A percentile compares a stretch with the other conserved stretches of the same genome.
These are phyloP conservation scores for Poeciliopsis turneri DNA, from an alignment of 2,797 vertebrate genomes.

Conservation along the genomic window DNA sequence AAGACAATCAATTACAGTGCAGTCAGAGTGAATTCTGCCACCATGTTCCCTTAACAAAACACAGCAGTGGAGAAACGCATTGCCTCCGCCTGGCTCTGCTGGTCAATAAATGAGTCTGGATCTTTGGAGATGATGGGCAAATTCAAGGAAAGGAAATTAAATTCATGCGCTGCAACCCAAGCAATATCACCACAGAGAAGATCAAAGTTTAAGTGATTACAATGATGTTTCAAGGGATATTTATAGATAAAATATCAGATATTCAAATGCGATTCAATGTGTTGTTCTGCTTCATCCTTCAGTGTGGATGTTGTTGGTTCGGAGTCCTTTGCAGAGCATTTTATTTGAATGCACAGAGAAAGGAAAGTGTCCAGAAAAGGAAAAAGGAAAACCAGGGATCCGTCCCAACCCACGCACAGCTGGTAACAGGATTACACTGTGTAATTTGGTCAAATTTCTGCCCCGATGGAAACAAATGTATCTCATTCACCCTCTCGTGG, in stretches of 20 bases:
- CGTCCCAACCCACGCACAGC: slow-evolving; percentile 1
- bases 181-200: not conserved
- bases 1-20: slow-evolving; percentile 35
- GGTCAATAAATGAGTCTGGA: slow-evolving; percentile 30
- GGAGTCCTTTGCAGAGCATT: not conserved
- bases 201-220: not conserved
- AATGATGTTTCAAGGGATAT: not conserved
- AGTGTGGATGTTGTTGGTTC: not conserved
- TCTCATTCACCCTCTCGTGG: not conserved
- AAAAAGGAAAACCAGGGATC: slow-evolving; percentile 4
- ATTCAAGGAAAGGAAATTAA: slow-evolving; percentile 14
- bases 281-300: not conserved
- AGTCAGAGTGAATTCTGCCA: slow-evolving; percentile 14
- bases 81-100: not conserved
- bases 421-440: slow-evolving; percentile 15
- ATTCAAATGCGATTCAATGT: not conserved
- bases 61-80: slow-evolving; percentile 28
- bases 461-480: not conserved
- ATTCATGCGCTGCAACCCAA: slow-evolving; percentile 13
- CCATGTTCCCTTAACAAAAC: slow-evolving; percentile 20
- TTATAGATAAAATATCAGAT: not conserved
- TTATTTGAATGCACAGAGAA: not conserved
- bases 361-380: slow-evolving; percentile 6
- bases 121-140: not conserved
- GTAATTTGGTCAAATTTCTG: slow-evolving; percentile 9